Conservation (phyloP, 2,888 invertebrate genomes). For the Pollenia angustigena region DNA sequence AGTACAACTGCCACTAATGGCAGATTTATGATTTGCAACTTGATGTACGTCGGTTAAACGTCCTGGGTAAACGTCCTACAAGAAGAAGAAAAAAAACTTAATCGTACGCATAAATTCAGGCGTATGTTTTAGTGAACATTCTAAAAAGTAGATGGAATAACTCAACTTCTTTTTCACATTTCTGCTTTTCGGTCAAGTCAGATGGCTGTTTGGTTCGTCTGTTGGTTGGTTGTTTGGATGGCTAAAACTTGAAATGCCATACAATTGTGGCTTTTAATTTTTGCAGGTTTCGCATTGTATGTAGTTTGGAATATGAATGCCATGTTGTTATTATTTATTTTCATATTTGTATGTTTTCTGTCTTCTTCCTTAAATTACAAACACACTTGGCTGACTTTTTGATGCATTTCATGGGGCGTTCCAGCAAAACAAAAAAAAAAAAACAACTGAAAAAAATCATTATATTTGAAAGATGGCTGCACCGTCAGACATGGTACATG, state of each 20-base stretch:
- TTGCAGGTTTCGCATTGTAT: conserved; percentile 46
- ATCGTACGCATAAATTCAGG: conserved; percentile 50
- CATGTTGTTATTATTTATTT: conserved; percentile 61
- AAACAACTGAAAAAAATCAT: conserved; percentile 57
- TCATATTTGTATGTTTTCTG: conserved; percentile 50
- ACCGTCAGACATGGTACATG: conserved; percentile 48
- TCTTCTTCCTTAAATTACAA: conserved; percentile 58
- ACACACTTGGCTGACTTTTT: conserved; percentile 72
- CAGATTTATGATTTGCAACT: conserved; percentile 73
- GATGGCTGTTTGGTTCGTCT: conserved; percentile 37
- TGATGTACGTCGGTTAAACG: conserved; percentile 69
- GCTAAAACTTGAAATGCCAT: conserved; percentile 53
- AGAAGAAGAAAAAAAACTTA: conserved; percentile 2
- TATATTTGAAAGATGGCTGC: conserved; percentile 73
- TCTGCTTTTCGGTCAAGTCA: conserved; percentile 59
- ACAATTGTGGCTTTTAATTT: conserved; percentile 55
- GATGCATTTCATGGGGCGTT: conserved; percentile 74
- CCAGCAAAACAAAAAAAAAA: conserved; percentile 27
- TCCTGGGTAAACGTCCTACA: conserved; percentile 22
- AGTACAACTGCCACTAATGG: conserved; percentile 71
- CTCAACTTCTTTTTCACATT: conserved; percentile 46
- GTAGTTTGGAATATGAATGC: conserved; percentile 53
- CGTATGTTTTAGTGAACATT: not conserved
- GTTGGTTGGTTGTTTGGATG: conserved; percentile 26
- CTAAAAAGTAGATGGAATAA: conserved; percentile 43